A percentile compares a stretch with the other conserved stretches of the same genome.
These are phyloP conservation scores for Leptoteleia sp. DNA, from an alignment of 1,140 invertebrate genomes.

Conservation along the genomic window DNA sequence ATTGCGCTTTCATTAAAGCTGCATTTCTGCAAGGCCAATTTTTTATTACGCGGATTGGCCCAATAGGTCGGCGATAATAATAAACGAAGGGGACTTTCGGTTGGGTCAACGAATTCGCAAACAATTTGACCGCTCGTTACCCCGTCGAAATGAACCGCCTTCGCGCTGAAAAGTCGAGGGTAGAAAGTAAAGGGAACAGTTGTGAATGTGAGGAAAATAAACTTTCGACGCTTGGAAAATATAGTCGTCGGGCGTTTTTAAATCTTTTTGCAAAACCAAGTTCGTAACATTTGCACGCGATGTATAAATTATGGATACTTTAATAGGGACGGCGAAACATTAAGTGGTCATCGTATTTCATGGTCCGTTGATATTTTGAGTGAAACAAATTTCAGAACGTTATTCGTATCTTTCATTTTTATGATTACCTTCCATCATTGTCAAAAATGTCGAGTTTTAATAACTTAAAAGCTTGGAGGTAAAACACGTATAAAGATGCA, in stretches of 20 bases:
- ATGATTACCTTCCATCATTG: constrained; percentile 45
- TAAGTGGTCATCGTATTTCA: constrained; percentile 35
- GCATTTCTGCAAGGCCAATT: constrained; percentile 4
- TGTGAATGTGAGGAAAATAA: too few relatives aligned
- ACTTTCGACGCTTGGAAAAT: too few relatives aligned
- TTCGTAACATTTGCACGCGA: background rate
- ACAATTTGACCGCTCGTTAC: too few relatives aligned
- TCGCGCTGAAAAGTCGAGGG: too few relatives aligned
- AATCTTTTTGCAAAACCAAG: too few relatives aligned
- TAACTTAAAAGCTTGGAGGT: constrained; percentile 48
- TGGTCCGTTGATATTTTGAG: constrained; percentile 34
- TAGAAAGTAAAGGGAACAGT: too few relatives aligned
- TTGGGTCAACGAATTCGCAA: too few relatives aligned
- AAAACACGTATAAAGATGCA: constrained; percentile 34
- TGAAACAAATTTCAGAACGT: constrained; percentile 44
- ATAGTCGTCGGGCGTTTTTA: too few relatives aligned
- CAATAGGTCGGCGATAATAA: constrained; percentile 10
- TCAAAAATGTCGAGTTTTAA: constrained; percentile 53
- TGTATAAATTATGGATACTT: constrained; percentile 20
- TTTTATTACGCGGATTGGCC: constrained; percentile 16
- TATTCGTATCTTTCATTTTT: constrained; percentile 46
- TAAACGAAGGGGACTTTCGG: too few relatives aligned
- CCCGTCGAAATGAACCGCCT: too few relatives aligned
- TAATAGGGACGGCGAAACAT: constrained; percentile 16
- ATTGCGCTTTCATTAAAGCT: constrained; percentile 39